A percentile compares a stretch with the other conserved stretches of the same genome.
phyloP scores from a whole-genome alignment of 2,888 invertebrate species.

The Seira ritae region DNA sequence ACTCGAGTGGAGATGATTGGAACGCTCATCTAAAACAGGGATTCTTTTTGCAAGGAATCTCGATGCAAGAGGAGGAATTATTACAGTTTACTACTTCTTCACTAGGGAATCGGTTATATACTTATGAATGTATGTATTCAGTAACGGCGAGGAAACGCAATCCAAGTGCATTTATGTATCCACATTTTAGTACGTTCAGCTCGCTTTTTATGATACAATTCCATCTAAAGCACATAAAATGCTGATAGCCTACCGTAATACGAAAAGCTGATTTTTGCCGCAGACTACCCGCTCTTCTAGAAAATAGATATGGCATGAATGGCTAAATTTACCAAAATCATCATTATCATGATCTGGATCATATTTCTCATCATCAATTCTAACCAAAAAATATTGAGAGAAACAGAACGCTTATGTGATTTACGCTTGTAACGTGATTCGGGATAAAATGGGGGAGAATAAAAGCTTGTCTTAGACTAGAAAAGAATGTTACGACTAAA shows the following conservation, averaged over 20 bases:
- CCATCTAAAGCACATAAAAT: too few relatives aligned
- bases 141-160: background rate
- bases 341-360: constrained; percentile 14
- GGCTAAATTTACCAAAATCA: constrained; percentile 15
- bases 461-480: background rate
- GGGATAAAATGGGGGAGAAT: background rate
- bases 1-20: constrained; percentile 15
- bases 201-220: too few relatives aligned
- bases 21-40: constrained; percentile 8
- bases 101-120: background rate
- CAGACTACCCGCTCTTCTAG: background rate
- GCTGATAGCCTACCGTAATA: background rate
- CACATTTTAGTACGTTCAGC: too few relatives aligned
- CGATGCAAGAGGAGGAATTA: background rate
- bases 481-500: too few relatives aligned
- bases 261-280: background rate
- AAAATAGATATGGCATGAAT: background rate
- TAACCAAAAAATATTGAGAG: background rate
- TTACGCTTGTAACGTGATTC: background rate
- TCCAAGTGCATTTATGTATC: background rate
- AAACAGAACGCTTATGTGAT: constrained; percentile 4
- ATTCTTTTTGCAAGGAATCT: background rate
- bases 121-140: background rate
- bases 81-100: background rate
- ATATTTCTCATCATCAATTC: constrained; percentile 6